A percentile compares a stretch with the other conserved stretches of the same genome.
phyloP scores from a whole-genome alignment of 2,888 invertebrate genomes.

The Heliconius charithonia region DNA sequence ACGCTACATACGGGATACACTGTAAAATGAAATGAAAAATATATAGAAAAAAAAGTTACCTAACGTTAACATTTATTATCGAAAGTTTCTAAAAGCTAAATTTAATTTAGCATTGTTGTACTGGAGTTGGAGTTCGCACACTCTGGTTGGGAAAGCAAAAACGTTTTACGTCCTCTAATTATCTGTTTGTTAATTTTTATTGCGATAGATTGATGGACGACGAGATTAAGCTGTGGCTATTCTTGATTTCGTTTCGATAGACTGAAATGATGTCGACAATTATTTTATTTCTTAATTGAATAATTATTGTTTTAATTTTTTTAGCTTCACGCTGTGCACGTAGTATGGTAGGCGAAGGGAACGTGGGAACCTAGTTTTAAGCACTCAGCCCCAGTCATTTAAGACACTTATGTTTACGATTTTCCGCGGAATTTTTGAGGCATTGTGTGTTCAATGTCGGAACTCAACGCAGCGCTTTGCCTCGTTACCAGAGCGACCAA shows the following conservation, averaged over 20 bases:
- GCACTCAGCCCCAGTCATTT: no score
- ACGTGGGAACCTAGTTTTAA: no score
- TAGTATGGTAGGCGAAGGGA: no score
- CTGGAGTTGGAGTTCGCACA: slow-evolving; percentile 14
- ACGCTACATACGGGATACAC: neutral
- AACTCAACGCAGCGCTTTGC: no score
- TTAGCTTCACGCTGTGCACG: no score
- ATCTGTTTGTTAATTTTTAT: slow-evolving; percentile 15
- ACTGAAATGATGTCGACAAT: neutral
- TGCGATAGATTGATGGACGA: slow-evolving; percentile 1
- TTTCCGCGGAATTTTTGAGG: no score
- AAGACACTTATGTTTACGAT: no score
- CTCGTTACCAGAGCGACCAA: no score
- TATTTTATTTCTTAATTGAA: no score
- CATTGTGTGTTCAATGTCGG: no score
- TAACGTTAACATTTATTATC: neutral
- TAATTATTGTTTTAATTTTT: no score
- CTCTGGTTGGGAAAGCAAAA: slow-evolving; percentile 17
- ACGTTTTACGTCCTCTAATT: slow-evolving; percentile 17
- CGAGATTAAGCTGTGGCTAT: neutral
- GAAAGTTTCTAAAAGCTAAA: slow-evolving; percentile 26
- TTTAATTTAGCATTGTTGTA: slow-evolving; percentile 18
- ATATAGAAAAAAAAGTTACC: neutral
- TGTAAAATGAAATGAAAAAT: neutral
- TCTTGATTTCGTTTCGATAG: neutral